Evolutionary conservation across 1,140 invertebrate genomes (phyloP).

Genomic region (Steinernema feltiae): DNA sequence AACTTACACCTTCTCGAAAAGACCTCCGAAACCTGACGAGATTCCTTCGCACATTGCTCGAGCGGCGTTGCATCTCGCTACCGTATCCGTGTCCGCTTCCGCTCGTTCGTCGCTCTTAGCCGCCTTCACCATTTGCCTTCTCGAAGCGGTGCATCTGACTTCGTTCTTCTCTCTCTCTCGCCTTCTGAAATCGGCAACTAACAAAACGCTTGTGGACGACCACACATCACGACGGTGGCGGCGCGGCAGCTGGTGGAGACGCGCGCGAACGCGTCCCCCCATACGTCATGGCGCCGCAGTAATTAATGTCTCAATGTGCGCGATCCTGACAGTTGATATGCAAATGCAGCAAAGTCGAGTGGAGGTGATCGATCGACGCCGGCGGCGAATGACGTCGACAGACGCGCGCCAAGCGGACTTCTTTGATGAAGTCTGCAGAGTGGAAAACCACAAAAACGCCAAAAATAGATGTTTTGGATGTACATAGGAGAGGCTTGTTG

Average conservation of each 20-base stretch:
- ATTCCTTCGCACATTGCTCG: not conserved
- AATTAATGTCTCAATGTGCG: not conserved
- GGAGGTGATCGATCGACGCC: constrained; percentile 8
- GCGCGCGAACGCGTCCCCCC: too few species aligned
- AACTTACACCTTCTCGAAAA: not conserved
- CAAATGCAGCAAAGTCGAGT: not conserved
- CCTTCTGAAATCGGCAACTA: not conserved
- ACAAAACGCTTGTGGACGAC: too few species aligned
- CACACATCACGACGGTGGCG: too few species aligned
- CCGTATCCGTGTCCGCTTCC: not conserved
- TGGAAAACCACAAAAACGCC: too few species aligned
- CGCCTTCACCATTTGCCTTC: not conserved
- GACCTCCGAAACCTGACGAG: not conserved
- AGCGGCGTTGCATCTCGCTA: not conserved
- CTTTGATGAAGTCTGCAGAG: too few species aligned
- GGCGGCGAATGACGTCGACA: too few species aligned
- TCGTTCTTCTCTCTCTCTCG: not conserved
- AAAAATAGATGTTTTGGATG: too few species aligned
- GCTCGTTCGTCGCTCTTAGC: not conserved
- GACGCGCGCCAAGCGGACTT: too few species aligned
- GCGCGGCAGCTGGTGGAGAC: not conserved
- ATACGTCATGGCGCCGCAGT: not conserved
- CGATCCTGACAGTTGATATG: constrained; percentile 13
- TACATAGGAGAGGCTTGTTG: too few species aligned
- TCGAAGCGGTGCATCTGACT: not conserved